Evolutionary conservation across 2,888 invertebrate genomes (phyloP).

Genomic region (Drosophila kokeensis): DNA sequence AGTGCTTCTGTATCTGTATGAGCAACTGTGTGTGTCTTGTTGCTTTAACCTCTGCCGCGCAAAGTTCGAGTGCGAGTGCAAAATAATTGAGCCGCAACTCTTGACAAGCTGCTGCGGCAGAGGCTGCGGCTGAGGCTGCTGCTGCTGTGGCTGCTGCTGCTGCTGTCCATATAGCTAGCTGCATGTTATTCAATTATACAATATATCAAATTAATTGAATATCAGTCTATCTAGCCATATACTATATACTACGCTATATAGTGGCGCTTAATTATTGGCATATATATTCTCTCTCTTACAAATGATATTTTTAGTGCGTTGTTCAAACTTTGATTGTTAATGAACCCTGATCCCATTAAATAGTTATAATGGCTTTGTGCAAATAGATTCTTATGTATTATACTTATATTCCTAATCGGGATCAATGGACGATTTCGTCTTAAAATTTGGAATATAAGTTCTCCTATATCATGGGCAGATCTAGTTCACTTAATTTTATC

Average conservation of each 20-base stretch:
- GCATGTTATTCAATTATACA: constrained; percentile 54
- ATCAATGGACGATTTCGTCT: not conserved
- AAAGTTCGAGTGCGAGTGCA: constrained; percentile 76
- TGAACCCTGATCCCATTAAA: not conserved
- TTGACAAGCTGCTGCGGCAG: constrained; percentile 22
- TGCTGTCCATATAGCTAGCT: constrained; percentile 25
- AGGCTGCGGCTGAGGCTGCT: not conserved
- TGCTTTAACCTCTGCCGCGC: constrained; percentile 71
- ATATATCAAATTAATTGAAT: constrained; percentile 59
- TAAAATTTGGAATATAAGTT: not conserved
- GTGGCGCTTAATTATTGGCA: constrained; percentile 1
- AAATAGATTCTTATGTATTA: not conserved
- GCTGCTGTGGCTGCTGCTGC: not conserved
- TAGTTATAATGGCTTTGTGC: not conserved
- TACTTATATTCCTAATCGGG: not conserved
- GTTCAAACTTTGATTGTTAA: constrained; percentile 11
- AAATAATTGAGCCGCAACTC: constrained; percentile 65
- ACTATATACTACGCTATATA: not conserved
- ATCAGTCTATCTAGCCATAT: constrained; percentile 21
- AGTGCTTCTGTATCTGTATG: constrained; percentile 12
- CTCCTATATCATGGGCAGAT: not conserved
- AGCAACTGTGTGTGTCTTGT: constrained; percentile 52
- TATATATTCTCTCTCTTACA: constrained; percentile 1
- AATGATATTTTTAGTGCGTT: constrained; percentile 41
- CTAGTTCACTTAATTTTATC: not conserved